Percentiles rank a stretch among this genome's conserved stretches.
These are phyloP conservation scores for Pristionchus exspectatus DNA, from an alignment of 2,888 invertebrate genomes.

Conservation along the genomic window DNA sequence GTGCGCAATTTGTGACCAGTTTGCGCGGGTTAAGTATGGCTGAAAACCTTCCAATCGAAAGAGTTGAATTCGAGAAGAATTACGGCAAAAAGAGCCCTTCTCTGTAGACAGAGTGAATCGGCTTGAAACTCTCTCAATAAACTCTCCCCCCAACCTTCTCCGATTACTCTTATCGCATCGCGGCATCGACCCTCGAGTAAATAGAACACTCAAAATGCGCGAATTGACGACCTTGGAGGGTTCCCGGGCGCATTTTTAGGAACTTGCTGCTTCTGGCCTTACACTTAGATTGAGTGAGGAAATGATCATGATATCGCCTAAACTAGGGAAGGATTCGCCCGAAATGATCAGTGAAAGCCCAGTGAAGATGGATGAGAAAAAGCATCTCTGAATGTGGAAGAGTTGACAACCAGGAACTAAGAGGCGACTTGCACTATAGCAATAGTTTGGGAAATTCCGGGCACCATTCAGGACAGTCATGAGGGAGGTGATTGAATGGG, in stretches of 20 bases:
- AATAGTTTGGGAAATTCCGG: background rate
- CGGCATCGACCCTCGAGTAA: slow-evolving; percentile 27
- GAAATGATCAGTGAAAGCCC: too few relatives aligned
- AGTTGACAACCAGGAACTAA: background rate
- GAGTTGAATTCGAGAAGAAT: slow-evolving; percentile 13
- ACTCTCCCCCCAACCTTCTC: background rate
- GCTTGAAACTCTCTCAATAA: slow-evolving; percentile 27
- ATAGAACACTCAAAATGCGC: background rate
- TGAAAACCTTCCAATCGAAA: background rate
- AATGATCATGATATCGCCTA: too few relatives aligned
- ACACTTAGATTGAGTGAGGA: too few relatives aligned
- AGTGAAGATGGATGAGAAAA: background rate
- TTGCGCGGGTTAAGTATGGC: slow-evolving; percentile 26
- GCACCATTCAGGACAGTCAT: slow-evolving; percentile 22
- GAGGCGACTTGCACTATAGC: background rate
- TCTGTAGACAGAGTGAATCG: slow-evolving; percentile 42
- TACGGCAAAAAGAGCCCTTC: slow-evolving; percentile 15
- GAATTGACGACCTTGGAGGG: background rate
- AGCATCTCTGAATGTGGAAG: background rate
- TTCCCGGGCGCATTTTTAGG: background rate
- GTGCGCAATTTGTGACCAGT: slow-evolving; percentile 30
- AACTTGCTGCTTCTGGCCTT: too few relatives aligned
- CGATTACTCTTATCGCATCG: background rate
- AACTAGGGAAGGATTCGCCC: too few relatives aligned
- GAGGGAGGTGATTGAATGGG: slow-evolving; percentile 7